Conservation (phyloP, 1,140 invertebrate genomes). For the Apocrypta bakeri region DNA sequence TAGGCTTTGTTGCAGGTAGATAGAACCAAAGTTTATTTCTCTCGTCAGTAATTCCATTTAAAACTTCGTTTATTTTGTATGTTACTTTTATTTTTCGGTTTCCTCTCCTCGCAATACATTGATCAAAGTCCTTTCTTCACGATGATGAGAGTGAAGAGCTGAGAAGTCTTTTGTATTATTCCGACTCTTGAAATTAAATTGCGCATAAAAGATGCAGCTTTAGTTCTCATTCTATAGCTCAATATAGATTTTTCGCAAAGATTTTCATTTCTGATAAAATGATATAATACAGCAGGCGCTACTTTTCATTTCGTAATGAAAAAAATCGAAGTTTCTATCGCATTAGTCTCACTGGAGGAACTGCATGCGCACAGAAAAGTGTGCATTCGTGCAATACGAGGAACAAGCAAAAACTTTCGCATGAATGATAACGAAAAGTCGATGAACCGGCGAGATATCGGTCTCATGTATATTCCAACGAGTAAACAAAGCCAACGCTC, state of each 20-base stretch:
- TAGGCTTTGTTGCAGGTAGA: constrained; percentile 36
- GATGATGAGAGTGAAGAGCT: neutral
- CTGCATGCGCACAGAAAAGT: too few relatives aligned
- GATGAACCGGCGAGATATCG: neutral
- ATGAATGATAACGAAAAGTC: neutral
- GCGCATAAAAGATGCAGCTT: neutral
- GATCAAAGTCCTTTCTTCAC: neutral
- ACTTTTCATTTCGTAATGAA: too few relatives aligned
- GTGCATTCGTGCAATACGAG: too few relatives aligned
- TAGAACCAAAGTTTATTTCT: constrained; percentile 44
- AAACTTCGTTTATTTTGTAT: neutral
- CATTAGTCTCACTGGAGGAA: too few relatives aligned
- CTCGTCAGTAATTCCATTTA: constrained; percentile 35
- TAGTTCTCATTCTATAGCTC: neutral
- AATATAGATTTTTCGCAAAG: too few relatives aligned
- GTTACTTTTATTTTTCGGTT: neutral
- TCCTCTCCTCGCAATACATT: too few relatives aligned
- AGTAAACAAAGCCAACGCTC: constrained; percentile 15
- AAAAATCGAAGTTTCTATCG: too few relatives aligned
- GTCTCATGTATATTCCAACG: neutral
- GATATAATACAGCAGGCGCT: too few relatives aligned
- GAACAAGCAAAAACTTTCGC: neutral
- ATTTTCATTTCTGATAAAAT: too few relatives aligned
- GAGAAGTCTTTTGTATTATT: neutral
- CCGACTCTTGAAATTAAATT: neutral